Evolutionary conservation across 2,888 invertebrate species (phyloP).

Genomic region (Macrophya annulata): DNA sequence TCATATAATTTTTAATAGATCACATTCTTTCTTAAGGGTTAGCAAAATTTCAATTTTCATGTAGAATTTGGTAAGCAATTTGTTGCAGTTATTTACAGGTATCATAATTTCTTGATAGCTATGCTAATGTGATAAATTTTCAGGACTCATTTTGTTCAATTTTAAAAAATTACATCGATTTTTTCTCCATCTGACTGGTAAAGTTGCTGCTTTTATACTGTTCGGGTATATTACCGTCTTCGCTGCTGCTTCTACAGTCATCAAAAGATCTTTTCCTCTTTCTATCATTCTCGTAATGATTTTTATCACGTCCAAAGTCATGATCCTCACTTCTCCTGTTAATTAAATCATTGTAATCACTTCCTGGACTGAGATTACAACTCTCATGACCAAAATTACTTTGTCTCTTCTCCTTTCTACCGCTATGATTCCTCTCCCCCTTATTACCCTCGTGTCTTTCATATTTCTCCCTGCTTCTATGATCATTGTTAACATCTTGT

Average conservation of each 20-base stretch:
- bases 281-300: constrained; percentile 11
- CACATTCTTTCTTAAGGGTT: background rate
- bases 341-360: background rate
- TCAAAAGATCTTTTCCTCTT: constrained; percentile 53
- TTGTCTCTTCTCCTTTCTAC: constrained; percentile 11
- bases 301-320: background rate
- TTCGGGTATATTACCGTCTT: constrained; percentile 64
- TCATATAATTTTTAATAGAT: background rate
- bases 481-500: background rate
- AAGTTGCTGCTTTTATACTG: constrained; percentile 66
- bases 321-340: constrained; percentile 12
- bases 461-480: background rate
- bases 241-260: constrained; percentile 57
- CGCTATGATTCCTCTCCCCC: background rate
- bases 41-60: background rate
- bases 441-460: background rate
- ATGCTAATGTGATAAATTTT: background rate
- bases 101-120: background rate
- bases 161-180: background rate
- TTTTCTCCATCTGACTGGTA: constrained; percentile 32
- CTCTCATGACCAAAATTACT: background rate
- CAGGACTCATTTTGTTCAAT: background rate
- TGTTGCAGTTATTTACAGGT: background rate
- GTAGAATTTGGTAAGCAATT: background rate
- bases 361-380: background rate